Evolutionary conservation across 2,888 invertebrate genomes (phyloP).

Genomic region (Ophraella communa): DNA sequence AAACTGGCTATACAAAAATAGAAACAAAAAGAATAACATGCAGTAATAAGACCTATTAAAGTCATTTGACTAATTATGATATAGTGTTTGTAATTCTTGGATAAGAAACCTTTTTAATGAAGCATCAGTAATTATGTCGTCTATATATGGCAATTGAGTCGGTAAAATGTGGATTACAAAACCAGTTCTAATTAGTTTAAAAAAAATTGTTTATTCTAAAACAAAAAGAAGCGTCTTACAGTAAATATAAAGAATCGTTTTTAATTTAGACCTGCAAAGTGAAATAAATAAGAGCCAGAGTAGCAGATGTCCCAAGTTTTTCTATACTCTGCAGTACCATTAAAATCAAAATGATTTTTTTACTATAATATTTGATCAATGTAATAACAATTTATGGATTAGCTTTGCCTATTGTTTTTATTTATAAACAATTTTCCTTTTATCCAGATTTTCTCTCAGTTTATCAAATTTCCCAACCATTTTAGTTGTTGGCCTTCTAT

Average conservation of each 20-base stretch:
- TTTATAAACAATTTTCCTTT: too few relatives aligned
- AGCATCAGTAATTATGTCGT: not conserved
- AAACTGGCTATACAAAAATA: slow-evolving; percentile 10
- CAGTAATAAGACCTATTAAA: not conserved
- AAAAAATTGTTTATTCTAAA: too few relatives aligned
- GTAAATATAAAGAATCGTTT: not conserved
- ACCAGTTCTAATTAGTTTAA: not conserved
- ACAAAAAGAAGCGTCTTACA: too few relatives aligned
- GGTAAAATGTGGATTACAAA: not conserved
- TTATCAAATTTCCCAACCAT: too few relatives aligned
- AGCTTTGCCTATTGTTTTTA: too few relatives aligned
- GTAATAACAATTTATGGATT: too few relatives aligned
- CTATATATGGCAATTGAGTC: not conserved
- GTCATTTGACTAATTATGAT: not conserved
- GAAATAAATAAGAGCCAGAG: slow-evolving; percentile 36
- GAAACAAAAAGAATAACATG: not conserved
- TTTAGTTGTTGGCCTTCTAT: too few relatives aligned
- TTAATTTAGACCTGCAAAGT: slow-evolving; percentile 13
- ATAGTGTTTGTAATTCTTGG: not conserved
- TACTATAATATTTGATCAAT: too few relatives aligned
- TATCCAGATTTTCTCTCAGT: too few relatives aligned
- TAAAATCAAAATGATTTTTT: too few relatives aligned
- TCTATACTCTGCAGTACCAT: too few relatives aligned
- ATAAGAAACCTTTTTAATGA: not conserved
- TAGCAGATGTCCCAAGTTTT: slow-evolving; percentile 29